Base-by-base conservation (phyloP, 2,797 vertebrate genomes). In the Phoeniculus purpureus region DNA sequence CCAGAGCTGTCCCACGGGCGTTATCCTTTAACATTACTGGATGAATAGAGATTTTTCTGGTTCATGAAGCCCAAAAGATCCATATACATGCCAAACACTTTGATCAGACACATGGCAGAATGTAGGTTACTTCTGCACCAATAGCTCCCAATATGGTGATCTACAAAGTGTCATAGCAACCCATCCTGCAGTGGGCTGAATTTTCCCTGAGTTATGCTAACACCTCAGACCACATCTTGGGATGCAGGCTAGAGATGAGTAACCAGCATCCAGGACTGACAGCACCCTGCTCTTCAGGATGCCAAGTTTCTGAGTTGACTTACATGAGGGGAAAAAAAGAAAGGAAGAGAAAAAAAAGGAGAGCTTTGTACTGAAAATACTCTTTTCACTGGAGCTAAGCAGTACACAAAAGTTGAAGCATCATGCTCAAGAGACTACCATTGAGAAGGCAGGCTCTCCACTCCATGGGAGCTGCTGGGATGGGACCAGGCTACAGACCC, bases 51-150 rank as follows among this genome's bases (percentile, higher is more conserved):
- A 40, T 50, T 71, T 92, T 89, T 75, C 81, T 76, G 31, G 31
- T 85, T 94, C 1, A 1, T 13, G 13, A 81, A 93, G 78, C 10
- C 59, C 37, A 81, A 80, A n/a, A 52, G 81, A 92, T 95, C 50
- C 79, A 82, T 95, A 91, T 94, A 93, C 67, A 95, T 86, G 91
- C 65, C 59, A 93, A 87, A 89, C 72, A 32, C 60, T 96, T 93
- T 89, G 91, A 89, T 75, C 52, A 75, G 32, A 68, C 76, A 78
- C 56, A 73, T 67, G 62, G n/a, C 27, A 68, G 40, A 89, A 92
- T 51, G 21, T 66, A 94, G 75, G 89, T 86, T 95, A 68, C 56
- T 70, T 26, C 79, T 81, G 64, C 50, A 81, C 67, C 85, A 75
- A 27, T 45, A 79, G 71, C 47, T 84, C 37, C 40, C n/a, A 7